Percentiles rank a stretch among this genome's conserved stretches.
Conservation (phyloP, 2,797 vertebrate genomes). For the Natrix natrix region DNA sequence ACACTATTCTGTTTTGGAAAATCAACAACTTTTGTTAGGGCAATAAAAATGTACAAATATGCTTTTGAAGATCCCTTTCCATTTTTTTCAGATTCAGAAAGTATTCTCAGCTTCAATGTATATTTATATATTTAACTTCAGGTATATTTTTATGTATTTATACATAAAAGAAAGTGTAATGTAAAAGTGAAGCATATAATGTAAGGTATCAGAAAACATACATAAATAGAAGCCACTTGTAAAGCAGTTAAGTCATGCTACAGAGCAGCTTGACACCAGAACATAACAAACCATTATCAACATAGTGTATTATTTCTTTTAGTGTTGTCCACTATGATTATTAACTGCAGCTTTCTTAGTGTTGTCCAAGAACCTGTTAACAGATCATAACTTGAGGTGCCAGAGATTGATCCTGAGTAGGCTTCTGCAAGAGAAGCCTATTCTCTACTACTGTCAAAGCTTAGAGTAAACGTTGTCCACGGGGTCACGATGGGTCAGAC, state of each 20-base stretch:
- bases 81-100: not conserved
- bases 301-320: not conserved
- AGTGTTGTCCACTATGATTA: not conserved
- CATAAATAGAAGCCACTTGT: not conserved
- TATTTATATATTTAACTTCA: not conserved
- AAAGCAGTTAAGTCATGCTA: not conserved
- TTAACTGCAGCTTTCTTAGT: not conserved
- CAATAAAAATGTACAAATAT: not conserved
- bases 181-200: not conserved
- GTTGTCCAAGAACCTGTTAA: not conserved
- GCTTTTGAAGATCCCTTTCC: not conserved
- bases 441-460: not conserved
- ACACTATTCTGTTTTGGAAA: not conserved
- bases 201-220: not conserved
- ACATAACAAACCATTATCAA: not conserved
- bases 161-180: not conserved
- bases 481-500: no score
- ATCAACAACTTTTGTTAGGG: not conserved
- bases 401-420: not conserved
- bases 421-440: not conserved
- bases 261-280: not conserved
- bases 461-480: not conserved
- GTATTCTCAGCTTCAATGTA: not conserved
- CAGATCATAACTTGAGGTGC: not conserved
- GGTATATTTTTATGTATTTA: not conserved